Base-by-base conservation (phyloP, 1,140 invertebrate species). In the Pogonomyrmex californicus region DNA sequence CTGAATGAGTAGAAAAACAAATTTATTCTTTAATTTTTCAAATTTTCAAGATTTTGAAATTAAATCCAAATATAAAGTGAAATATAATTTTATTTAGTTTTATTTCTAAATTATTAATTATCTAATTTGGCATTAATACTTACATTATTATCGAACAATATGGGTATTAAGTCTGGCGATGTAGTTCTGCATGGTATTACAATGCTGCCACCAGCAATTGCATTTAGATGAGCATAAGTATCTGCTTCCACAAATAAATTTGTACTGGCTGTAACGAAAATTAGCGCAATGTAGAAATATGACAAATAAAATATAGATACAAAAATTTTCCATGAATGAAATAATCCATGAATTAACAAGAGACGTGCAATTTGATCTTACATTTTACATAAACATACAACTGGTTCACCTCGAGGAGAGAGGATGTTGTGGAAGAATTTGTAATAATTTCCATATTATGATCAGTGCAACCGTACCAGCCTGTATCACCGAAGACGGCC, bases 111-210 rank as follows among this genome's bases (percentile, higher is more conserved):
- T 36, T 44, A 2, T 14, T n/a, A 23, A 49, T 23, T 63, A 66
- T 38, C 44, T 36, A 63, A 1, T 36, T 17, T 51, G 1, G 36
- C 9, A 10, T n/a, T 7, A 23, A 60, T 60, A 33, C 36, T 93
- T 89, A 92, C 51, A 2, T 33, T 86, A 54, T 78, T 51, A 17
- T 33, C 38, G 0, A 23, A 63, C 88, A 92, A 92, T 86, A 88
- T 47, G 5, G 86, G 90, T 90, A 92, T 87, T 41, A 63, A 23
- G 10, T 94, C 92, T 12, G 97, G 97, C 58, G 96, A 96, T 47
- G 97, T 96, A 66, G 97, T 97, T 90, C 96, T 96, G 95, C 97
- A 98, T 87, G 97, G 97, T 88, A 97, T 96, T 17, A 96, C 90
- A 14, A 95, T 93, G 65, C 95, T 94, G 49, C 91, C 92, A 83